A percentile compares a stretch with the other conserved stretches of the same genome.
Evolutionary conservation across 2,888 invertebrate species (phyloP).

Genomic region (Himalopsyche japonica): DNA sequence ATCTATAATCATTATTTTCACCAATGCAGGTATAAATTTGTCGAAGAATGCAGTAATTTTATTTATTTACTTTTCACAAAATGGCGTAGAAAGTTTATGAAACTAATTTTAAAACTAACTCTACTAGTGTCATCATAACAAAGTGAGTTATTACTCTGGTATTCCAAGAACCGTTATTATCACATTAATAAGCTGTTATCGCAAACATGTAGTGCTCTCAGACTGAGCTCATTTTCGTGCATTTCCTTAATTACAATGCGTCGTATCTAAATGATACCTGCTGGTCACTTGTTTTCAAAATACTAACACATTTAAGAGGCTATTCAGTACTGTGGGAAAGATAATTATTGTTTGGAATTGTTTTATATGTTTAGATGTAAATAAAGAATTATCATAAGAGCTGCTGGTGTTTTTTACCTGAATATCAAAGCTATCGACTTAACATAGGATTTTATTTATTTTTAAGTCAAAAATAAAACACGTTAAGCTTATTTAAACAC

Average conservation of each 20-base stretch:
- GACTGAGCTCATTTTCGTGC: background rate
- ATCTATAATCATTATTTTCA: background rate
- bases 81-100: background rate
- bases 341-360: too few relatives aligned
- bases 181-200: slow-evolving; percentile 8
- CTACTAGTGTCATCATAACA: background rate
- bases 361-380: background rate
- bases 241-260: slow-evolving; percentile 8
- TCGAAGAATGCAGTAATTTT: background rate
- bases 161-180: slow-evolving; percentile 7
- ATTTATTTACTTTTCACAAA: background rate
- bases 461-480: too few relatives aligned
- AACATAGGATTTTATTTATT: too few relatives aligned
- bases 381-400: background rate
- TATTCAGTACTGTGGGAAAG: background rate
- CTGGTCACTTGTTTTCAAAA: background rate
- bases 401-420: too few relatives aligned
- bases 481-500: too few relatives aligned
- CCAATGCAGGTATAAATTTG: background rate
- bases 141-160: background rate
- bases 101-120: background rate
- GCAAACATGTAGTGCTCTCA: slow-evolving; percentile 1
- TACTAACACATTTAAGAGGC: background rate
- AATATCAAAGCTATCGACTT: too few relatives aligned
- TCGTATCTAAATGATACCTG: background rate